Evolutionary conservation across 2,888 invertebrate species (phyloP).

Genomic region (Stictocephala bisonia): DNA sequence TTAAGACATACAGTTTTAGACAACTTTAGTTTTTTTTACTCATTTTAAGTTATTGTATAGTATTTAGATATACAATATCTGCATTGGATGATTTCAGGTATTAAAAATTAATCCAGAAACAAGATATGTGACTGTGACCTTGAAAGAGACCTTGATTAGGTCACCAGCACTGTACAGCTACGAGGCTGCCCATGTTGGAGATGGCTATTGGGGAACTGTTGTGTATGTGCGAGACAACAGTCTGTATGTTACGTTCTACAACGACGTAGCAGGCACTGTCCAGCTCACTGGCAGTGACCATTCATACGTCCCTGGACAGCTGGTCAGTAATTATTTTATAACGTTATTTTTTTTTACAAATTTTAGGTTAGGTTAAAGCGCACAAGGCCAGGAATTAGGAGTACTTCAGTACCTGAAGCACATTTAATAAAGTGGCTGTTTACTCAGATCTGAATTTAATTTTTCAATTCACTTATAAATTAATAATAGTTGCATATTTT

Average conservation of each 20-base stretch:
- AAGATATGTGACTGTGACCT: slow-evolving; percentile 70
- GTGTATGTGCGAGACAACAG: slow-evolving; percentile 66
- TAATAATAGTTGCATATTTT: too few species aligned
- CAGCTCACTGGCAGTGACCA: slow-evolving; percentile 62
- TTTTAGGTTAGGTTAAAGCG: too few species aligned
- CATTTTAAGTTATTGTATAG: background rate
- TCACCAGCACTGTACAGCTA: slow-evolving; percentile 68
- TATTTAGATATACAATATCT: slow-evolving; percentile 53
- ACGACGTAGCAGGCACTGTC: slow-evolving; percentile 67
- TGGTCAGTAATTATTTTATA: background rate
- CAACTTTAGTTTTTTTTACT: too few species aligned
- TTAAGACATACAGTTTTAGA: too few species aligned
- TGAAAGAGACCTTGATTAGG: slow-evolving; percentile 74
- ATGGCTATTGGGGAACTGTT: slow-evolving; percentile 70
- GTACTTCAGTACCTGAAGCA: too few species aligned
- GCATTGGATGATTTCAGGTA: slow-evolving; percentile 70
- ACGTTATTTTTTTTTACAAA: too few species aligned
- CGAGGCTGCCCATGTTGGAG: slow-evolving; percentile 67
- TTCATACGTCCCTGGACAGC: slow-evolving; percentile 64
- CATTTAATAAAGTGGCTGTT: too few species aligned
- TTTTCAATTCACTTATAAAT: too few species aligned
- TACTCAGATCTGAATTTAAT: too few species aligned
- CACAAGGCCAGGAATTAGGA: too few species aligned
- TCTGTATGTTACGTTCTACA: slow-evolving; percentile 71
- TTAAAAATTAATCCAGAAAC: slow-evolving; percentile 58